Base-by-base conservation (phyloP, 2,888 invertebrate genomes). In the Drosophila testacea region DNA sequence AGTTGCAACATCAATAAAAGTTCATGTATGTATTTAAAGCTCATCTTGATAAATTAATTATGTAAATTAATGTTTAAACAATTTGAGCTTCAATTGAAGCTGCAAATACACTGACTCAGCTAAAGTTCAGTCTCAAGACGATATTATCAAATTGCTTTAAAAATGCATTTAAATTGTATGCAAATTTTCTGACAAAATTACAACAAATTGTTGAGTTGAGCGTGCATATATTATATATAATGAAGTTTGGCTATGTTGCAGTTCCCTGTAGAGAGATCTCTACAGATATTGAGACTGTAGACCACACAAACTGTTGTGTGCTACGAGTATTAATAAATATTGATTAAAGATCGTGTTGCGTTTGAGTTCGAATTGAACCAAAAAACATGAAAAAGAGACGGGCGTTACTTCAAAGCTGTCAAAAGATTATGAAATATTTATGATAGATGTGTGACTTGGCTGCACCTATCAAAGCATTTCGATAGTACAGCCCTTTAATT, bases 361-460 rank as follows among this genome's bases (percentile, higher is more conserved):
- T 64, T 54, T 64, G 51, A n/a, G 42, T 62, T 65, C 65, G 42
- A 69, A 70, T 75, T 67, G 65, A 51, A 54, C 30, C 13, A 34
- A 59, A 10, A 55, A 50, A 3, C 16, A 16, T 47, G 10, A 6
- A 13, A 48, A 59, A 38, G 59, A 51, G 51, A 42, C 57, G 44
- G 44, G 46, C 65, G 82, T 54, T 62, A 72, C 72, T 56, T 73
- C 63, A 62, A 71, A 71, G 67, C 81, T 66, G 62, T 72, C 73
- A 34, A 6, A 41, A 50, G 67, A 76, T 88, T 83, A 73, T 83
- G 73, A 76, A 73, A 76, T 76, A 64, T 66, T 41, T 57, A 63
- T 72, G 81, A 70, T 81, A 63, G 62, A 69, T 82, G 76, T 70
- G 56, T 70, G 65, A 60, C 65, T 66, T 52, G 67, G 73, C 73